Base-by-base conservation (phyloP, 2,797 vertebrate genomes). In the Carapus acus region DNA sequence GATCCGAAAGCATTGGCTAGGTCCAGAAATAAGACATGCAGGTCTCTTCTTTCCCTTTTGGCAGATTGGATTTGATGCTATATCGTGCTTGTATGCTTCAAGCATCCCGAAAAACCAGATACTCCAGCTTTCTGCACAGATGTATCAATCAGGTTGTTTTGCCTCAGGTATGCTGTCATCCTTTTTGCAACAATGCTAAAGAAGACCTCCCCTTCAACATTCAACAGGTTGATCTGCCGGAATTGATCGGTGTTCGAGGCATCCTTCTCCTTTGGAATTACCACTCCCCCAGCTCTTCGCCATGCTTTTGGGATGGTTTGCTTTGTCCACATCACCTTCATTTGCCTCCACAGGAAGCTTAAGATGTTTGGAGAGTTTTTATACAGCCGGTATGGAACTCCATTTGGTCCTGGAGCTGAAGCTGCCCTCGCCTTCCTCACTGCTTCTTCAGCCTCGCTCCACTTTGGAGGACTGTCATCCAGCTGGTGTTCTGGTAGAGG, bases 391-490 rank as follows among this genome's bases (percentile, higher is more conserved):
- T 12, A 33, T 5, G 31, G 4, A 33, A 33, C 4, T 33, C 31
- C 31, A 12, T 33, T 33, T 5, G 31, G 31, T 33, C 31, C 9
- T 3, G 31, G 31, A 33, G 27, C 31, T 5, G 31, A 33, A 12
- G 31, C 31, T 33, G 31, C 31, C 31, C 31, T 33, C 9, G 9
- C 31, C 31, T 33, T 33, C 31, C 9, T 33, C 4, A 36, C 22
- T 7, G 12, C 36, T 1, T 23, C 40, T 18, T 43, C 48, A 9
- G 53, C 49, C 6, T 67, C 54, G 3, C 22, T 62, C 54, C 53
- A 67, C 22, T 21, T 57, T 1, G 34, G 36, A 12, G 37, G 52
- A 4, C 46, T 27, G 51, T 42, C 15, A 11, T 58, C 58, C 13
- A 53, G 8, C 2, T 39, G 12, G 20, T 49, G 46, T 37, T 45